Percentiles rank a stretch among this genome's conserved stretches.
Evolutionary conservation across 2,797 vertebrate species (phyloP).

Genomic region (Otolemur crassicaudatus): DNA sequence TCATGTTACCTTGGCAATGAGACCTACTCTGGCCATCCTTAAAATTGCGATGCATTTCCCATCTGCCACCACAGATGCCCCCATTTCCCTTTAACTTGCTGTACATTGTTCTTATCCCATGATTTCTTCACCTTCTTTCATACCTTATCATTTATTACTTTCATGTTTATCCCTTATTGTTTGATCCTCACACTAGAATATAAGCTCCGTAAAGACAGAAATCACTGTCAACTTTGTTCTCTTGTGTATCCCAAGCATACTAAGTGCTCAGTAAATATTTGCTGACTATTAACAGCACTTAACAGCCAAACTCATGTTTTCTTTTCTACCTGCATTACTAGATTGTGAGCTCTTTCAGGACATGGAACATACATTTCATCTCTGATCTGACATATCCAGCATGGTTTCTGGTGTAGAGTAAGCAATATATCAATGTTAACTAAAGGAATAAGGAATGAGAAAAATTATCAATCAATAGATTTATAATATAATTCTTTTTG

Average conservation of each 20-base stretch:
- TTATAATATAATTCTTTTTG: not conserved
- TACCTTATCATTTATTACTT: not conserved
- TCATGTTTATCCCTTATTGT: not conserved
- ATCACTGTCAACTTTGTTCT: not conserved
- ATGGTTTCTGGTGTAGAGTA: not conserved
- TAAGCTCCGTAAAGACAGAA: not conserved
- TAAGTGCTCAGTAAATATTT: not conserved
- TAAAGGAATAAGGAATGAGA: conserved; percentile 29
- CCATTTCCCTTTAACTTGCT: not conserved
- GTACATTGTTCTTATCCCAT: not conserved
- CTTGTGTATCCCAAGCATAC: not conserved
- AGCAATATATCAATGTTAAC: conserved; percentile 15
- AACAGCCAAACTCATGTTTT: conserved; percentile 6
- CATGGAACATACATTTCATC: not conserved
- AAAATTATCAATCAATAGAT: not conserved
- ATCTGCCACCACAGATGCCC: not conserved
- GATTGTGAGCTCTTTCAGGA: not conserved
- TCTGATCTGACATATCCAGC: not conserved
- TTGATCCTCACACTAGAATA: conserved; percentile 3
- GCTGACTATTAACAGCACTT: not conserved
- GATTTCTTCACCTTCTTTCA: not conserved
- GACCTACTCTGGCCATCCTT: not conserved
- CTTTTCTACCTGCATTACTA: not conserved
- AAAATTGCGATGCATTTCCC: not conserved
- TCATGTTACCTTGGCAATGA: not conserved